A percentile compares a stretch with the other conserved stretches of the same genome.
Conservation (phyloP, 2,797 vertebrate species). For the Buphagus erythrorhynchus region DNA sequence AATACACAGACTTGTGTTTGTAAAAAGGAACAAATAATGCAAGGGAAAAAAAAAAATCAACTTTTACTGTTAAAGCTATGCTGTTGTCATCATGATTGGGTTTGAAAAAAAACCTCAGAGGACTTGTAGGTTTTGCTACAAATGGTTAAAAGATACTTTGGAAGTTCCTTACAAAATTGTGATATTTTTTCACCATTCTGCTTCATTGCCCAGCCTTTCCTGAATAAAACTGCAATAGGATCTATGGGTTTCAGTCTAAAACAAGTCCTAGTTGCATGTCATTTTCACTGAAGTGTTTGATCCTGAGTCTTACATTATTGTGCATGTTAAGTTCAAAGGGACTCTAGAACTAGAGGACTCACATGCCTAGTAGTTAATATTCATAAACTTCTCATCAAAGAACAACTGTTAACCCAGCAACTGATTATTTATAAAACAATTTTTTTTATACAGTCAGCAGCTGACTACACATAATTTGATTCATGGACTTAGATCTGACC, state of each 20-base stretch:
- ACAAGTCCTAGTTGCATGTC: neutral
- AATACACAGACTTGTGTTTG: neutral
- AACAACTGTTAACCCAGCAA: neutral
- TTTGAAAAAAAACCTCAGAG: neutral
- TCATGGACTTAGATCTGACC: neutral
- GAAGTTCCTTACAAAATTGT: neutral
- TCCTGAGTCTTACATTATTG: neutral
- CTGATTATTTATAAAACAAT: neutral
- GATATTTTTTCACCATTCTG: neutral
- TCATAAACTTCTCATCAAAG: slow-evolving; percentile 13
- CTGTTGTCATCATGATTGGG: neutral
- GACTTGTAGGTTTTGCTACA: neutral
- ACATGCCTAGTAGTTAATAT: neutral
- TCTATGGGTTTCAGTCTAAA: neutral
- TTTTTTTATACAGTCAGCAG: neutral
- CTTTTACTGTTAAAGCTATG: neutral
- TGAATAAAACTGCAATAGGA: neutral
- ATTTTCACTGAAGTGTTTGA: slow-evolving; percentile 16
- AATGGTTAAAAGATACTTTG: neutral
- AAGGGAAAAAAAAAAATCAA: accelerated
- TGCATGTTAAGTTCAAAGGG: slow-evolving; percentile 8
- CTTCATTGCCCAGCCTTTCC: neutral
- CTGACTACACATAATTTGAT: neutral
- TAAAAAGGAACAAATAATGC: neutral
- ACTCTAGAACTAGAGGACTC: neutral